phyloP scores from a whole-genome alignment of 2,113 vertebrate genomes.

The Leucopsar rothschildi region DNA sequence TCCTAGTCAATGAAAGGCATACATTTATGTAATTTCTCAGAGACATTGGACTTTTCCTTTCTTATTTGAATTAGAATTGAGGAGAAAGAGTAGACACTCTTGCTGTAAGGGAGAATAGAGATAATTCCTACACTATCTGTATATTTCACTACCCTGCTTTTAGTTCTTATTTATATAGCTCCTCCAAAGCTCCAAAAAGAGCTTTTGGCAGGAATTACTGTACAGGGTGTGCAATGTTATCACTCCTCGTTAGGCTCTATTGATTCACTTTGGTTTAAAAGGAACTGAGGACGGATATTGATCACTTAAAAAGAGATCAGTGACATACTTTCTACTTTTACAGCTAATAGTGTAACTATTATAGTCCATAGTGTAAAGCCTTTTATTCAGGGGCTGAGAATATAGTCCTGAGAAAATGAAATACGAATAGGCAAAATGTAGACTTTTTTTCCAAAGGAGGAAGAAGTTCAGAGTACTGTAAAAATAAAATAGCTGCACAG shows the following conservation, averaged over 20 bases:
- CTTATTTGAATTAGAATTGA: background rate
- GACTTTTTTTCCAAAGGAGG: background rate
- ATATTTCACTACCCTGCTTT: background rate
- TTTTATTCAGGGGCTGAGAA: background rate
- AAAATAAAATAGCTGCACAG: slow-evolving; percentile 16
- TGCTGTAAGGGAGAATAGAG: background rate
- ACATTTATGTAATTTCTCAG: background rate
- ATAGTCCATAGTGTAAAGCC: background rate
- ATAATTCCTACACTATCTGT: background rate
- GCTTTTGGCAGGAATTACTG: background rate
- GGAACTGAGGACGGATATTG: background rate
- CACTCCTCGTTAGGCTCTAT: background rate
- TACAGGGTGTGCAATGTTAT: background rate
- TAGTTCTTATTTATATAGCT: background rate
- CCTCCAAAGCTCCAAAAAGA: background rate
- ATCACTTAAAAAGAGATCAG: background rate
- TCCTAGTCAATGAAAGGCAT: background rate
- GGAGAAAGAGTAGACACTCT: background rate
- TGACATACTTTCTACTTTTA: background rate
- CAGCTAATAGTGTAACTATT: background rate
- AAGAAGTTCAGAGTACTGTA: background rate
- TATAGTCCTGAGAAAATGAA: background rate
- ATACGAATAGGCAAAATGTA: background rate
- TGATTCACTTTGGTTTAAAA: background rate
- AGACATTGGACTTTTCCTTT: background rate